These are phyloP conservation scores for Drosophila nikananu DNA, from an alignment of 1,140 invertebrate genomes.

Conservation along the genomic window DNA sequence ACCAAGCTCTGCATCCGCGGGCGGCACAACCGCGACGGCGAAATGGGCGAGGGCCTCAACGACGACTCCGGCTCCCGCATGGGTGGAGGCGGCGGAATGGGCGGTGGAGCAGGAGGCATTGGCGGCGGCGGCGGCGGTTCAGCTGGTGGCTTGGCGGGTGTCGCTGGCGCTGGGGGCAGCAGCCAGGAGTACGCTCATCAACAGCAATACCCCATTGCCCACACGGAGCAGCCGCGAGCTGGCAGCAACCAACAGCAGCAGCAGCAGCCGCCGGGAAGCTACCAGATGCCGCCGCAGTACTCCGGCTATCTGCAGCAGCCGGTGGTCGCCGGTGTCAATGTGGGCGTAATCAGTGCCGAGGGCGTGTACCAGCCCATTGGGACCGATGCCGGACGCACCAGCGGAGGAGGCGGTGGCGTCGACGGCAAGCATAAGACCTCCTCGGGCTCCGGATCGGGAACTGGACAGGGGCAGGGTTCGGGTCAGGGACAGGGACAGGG, in stretches of 20 bases:
- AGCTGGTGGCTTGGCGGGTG: constrained; percentile 48
- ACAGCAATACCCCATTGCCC: constrained; percentile 80
- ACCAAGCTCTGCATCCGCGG: constrained; percentile 83
- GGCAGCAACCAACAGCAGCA: constrained; percentile 55
- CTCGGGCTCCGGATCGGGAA: constrained; percentile 16
- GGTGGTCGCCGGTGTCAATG: constrained; percentile 79
- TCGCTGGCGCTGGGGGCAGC: constrained; percentile 68
- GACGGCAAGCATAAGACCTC: constrained; percentile 46
- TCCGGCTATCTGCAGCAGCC: constrained; percentile 81
- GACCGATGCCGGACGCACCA: constrained; percentile 65
- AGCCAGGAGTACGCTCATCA: constrained; percentile 81
- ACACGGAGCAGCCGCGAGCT: constrained; percentile 76
- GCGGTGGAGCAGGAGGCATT: constrained; percentile 7
- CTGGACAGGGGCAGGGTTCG: constrained; percentile 18
- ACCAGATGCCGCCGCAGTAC: constrained; percentile 77
- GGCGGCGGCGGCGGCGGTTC: constrained; percentile 52
- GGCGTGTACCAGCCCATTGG: constrained; percentile 79
- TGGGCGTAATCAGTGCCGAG: constrained; percentile 79
- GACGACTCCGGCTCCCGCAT: constrained; percentile 76
- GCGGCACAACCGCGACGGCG: constrained; percentile 77
- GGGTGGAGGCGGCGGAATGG: constrained; percentile 56
- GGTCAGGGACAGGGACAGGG: constrained; percentile 21
- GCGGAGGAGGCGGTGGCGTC: constrained; percentile 43
- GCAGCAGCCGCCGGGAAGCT: constrained; percentile 70
- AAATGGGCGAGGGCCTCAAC: constrained; percentile 79